Evolutionary conservation across 1,140 invertebrate species (phyloP).

Genomic region (Drosophila kohkoa): DNA sequence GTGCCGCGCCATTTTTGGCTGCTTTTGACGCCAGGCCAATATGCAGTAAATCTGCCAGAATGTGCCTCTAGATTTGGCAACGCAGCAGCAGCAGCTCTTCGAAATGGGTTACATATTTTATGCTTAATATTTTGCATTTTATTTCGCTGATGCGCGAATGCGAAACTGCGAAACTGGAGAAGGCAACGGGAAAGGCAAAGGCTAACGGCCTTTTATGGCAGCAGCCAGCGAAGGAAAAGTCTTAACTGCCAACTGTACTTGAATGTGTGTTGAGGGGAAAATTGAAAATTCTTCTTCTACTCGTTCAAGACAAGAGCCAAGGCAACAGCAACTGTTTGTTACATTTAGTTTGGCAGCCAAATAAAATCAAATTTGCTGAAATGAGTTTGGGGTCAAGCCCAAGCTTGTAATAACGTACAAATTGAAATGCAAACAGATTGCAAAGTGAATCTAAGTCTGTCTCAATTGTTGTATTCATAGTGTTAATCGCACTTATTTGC

Average conservation of each 20-base stretch:
- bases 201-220: constrained; percentile 32
- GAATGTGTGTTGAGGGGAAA: constrained; percentile 39
- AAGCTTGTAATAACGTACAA: background rate
- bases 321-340: constrained; percentile 26
- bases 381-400: background rate
- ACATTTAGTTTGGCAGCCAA: constrained; percentile 27
- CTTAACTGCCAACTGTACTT: constrained; percentile 67
- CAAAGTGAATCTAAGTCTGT: background rate
- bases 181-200: constrained; percentile 4
- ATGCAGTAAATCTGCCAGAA: constrained; percentile 84
- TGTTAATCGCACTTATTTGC: constrained; percentile 12
- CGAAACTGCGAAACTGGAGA: constrained; percentile 9
- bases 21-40: constrained; percentile 84
- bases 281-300: constrained; percentile 62
- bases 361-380: constrained; percentile 28
- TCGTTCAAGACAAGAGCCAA: constrained; percentile 2
- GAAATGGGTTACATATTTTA: constrained; percentile 84
- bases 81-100: constrained; percentile 57
- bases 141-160: constrained; percentile 57
- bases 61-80: constrained; percentile 84
- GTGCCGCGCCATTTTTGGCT: constrained; percentile 72
- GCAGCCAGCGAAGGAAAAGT: constrained; percentile 27
- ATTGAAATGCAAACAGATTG: constrained; percentile 5
- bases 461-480: constrained; percentile 7
- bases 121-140: constrained; percentile 84